Percentiles rank a stretch among this genome's conserved stretches.
These are phyloP conservation scores for Dermolepida albohirtum DNA, from an alignment of 2,888 invertebrate species.

Conservation along the genomic window DNA sequence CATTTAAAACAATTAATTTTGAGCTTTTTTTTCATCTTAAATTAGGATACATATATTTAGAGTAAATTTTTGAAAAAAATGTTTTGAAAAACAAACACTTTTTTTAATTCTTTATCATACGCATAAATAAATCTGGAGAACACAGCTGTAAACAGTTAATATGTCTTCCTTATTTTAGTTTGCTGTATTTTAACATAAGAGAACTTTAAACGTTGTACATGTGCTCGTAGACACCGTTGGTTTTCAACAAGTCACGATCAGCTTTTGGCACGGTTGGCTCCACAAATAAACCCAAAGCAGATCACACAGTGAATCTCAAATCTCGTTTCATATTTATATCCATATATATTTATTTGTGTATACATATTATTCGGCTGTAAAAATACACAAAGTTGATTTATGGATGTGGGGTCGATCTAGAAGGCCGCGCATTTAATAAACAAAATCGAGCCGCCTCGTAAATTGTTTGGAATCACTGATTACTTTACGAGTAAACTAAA, in stretches of 20 bases:
- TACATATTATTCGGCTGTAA: slow-evolving; percentile 16
- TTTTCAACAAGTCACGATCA: slow-evolving; percentile 24
- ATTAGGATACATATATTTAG: no score
- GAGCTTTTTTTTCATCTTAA: no score
- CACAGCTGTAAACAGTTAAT: no score
- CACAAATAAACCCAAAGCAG: slow-evolving; percentile 19
- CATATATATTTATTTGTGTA: slow-evolving; percentile 20
- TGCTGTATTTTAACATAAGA: slow-evolving; percentile 9
- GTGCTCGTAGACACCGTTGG: slow-evolving; percentile 8
- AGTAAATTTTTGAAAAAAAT: no score
- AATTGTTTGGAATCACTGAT: slow-evolving; percentile 30
- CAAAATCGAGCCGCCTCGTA: slow-evolving; percentile 14
- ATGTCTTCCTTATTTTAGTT: no score
- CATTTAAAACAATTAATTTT: no score
- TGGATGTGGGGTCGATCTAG: slow-evolving; percentile 15
- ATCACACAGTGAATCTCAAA: slow-evolving; percentile 16
- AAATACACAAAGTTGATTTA: slow-evolving; percentile 27
- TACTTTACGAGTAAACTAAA: slow-evolving; percentile 27
- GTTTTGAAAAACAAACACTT: no score
- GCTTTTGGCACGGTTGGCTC: slow-evolving; percentile 29
- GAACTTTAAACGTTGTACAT: background rate
- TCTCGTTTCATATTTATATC: slow-evolving; percentile 28
- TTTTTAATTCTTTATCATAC: no score
- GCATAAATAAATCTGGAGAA: no score
- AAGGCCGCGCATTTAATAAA: slow-evolving; percentile 25